Conservation (phyloP, 2,113 vertebrate genomes). For the Callaeas wilsoni region DNA sequence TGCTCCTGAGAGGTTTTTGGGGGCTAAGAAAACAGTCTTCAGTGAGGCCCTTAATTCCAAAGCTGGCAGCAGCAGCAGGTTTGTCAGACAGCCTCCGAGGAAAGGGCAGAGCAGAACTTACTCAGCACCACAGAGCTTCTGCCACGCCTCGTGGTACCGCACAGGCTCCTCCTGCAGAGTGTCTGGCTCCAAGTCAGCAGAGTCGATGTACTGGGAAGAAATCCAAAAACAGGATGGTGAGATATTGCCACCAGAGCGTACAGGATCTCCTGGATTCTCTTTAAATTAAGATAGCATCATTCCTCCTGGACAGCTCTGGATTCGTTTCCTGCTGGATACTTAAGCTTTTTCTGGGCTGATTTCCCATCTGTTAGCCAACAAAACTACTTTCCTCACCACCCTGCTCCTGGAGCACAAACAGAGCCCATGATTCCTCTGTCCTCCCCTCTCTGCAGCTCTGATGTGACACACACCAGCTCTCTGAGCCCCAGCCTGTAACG, state of each 20-base stretch:
- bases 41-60: not conserved
- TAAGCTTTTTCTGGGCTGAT: not conserved
- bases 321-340: not conserved
- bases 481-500: not conserved
- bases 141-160: slow-evolving; percentile 94
- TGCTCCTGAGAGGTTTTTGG: not conserved
- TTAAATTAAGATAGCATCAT: not conserved
- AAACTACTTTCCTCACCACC: not conserved
- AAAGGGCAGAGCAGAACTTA: slow-evolving; percentile 62
- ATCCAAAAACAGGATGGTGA: not conserved
- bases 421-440: not conserved
- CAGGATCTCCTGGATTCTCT: not conserved
- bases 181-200: slow-evolving; percentile 84
- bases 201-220: slow-evolving; percentile 87
- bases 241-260: not conserved
- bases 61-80: not conserved
- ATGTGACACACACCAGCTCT: not conserved
- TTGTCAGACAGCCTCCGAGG: not conserved
- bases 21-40: not conserved
- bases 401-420: not conserved
- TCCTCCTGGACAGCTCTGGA: not conserved
- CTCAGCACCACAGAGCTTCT: slow-evolving; percentile 94
- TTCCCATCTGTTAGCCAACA: not conserved
- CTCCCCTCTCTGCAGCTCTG: not conserved
- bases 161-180: slow-evolving; percentile 90